These are phyloP conservation scores for Xiphophorus hellerii DNA, from an alignment of 2,113 vertebrate species.

Conservation along the genomic window DNA sequence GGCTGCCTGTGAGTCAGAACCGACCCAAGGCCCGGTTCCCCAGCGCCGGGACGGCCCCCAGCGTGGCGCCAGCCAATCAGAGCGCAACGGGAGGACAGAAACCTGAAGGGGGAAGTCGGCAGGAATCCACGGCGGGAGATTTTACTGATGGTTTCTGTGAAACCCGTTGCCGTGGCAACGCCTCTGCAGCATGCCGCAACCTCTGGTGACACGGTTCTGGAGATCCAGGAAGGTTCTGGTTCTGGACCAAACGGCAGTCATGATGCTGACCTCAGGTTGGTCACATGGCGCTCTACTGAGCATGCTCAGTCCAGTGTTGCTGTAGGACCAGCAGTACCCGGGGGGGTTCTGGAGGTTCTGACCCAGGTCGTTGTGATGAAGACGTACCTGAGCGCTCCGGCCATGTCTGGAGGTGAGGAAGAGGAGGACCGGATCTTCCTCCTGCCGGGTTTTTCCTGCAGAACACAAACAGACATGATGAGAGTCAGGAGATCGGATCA, in stretches of 20 bases:
- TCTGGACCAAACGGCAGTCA: too few species aligned
- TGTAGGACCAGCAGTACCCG: too few species aligned
- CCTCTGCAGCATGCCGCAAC: too few species aligned
- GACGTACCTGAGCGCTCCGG: slow-evolving; percentile 74
- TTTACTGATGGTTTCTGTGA: slow-evolving; percentile 29
- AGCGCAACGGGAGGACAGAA: not conserved
- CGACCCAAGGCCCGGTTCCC: not conserved
- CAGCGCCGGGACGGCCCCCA: slow-evolving; percentile 16
- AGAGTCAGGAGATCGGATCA: not conserved
- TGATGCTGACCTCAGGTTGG: too few species aligned
- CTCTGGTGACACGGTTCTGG: too few species aligned
- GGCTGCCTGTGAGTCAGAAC: slow-evolving; percentile 23
- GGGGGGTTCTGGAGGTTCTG: not conserved
- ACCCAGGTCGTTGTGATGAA: not conserved
- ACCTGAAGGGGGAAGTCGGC: slow-evolving; percentile 43
- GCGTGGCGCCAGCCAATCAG: slow-evolving; percentile 4
- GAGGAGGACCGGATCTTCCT: not conserved
- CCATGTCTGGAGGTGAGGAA: slow-evolving; percentile 61
- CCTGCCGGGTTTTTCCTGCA: slow-evolving; percentile 46
- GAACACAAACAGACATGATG: slow-evolving; percentile 25
- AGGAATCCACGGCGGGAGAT: slow-evolving; percentile 45
- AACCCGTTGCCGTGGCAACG: slow-evolving; percentile 5
- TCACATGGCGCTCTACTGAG: too few species aligned
- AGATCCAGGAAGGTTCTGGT: too few species aligned
- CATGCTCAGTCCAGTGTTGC: too few species aligned